Conservation (phyloP, 2,888 invertebrate genomes). For the Apocheima hispidaria region DNA sequence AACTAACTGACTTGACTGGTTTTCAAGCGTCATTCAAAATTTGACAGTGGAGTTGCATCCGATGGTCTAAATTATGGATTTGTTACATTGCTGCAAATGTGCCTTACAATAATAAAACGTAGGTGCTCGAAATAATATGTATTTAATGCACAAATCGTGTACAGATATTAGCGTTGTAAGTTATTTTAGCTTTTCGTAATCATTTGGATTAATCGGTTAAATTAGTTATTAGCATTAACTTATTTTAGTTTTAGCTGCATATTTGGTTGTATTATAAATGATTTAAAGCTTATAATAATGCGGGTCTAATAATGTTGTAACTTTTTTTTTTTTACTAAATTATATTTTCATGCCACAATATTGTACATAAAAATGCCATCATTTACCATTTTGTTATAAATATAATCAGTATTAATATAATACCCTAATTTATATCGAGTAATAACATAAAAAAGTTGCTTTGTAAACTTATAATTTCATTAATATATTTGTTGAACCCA, state of each 20-base stretch:
- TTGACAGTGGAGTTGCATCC: too few relatives aligned
- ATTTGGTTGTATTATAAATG: constrained; percentile 68
- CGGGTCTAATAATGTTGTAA: constrained; percentile 73
- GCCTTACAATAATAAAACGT: constrained; percentile 43
- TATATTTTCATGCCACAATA: constrained; percentile 69
- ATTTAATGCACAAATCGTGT: constrained; percentile 30
- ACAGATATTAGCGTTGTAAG: constrained; percentile 3
- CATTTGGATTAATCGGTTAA: constrained; percentile 40
- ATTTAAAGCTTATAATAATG: constrained; percentile 68
- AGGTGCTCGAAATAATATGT: constrained; percentile 47
- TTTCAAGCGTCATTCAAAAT: too few relatives aligned
- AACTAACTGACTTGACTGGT: too few relatives aligned
- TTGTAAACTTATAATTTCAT: constrained; percentile 21
- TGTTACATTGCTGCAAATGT: constrained; percentile 38
- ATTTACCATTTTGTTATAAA: constrained; percentile 75
- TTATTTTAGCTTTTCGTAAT: constrained; percentile 43
- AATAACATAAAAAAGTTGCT: constrained; percentile 31
- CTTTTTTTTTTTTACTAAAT: constrained; percentile 45
- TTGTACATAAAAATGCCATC: constrained; percentile 80
- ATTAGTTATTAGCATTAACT: constrained; percentile 67
- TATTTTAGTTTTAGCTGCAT: constrained; percentile 57
- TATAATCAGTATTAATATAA: constrained; percentile 84
- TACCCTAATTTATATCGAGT: constrained; percentile 74
- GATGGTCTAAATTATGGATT: too few relatives aligned
- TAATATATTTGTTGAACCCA: too few relatives aligned